A percentile compares a stretch with the other conserved stretches of the same genome.
Conservation (phyloP, 1,140 invertebrate genomes). For the Psilanteris sp. region DNA sequence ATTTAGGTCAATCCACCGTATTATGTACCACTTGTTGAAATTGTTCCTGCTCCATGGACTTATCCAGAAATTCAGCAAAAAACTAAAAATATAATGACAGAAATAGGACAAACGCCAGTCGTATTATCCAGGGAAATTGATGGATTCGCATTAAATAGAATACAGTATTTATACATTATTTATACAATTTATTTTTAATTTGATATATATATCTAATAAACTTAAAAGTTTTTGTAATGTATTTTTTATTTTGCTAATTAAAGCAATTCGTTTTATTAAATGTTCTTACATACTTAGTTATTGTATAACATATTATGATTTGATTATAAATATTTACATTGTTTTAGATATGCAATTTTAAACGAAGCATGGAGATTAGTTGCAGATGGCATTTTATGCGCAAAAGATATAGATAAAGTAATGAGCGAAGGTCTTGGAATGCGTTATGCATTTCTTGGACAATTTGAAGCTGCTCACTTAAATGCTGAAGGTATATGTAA, state of each 20-base stretch:
- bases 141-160: constrained; percentile 95
- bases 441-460: constrained; percentile 96
- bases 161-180: constrained; percentile 86
- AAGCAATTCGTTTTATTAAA: constrained; percentile 6
- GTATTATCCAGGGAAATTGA: constrained; percentile 91
- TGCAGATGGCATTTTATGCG: constrained; percentile 89
- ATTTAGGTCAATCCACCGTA: constrained; percentile 95
- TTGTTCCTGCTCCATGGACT: constrained; percentile 96
- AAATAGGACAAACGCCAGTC: constrained; percentile 95
- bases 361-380: constrained; percentile 96
- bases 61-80: constrained; percentile 84
- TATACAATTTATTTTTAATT: too few species aligned
- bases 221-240: too few species aligned
- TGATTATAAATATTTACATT: too few species aligned
- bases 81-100: constrained; percentile 88
- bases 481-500: constrained; percentile 97
- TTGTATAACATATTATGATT: too few species aligned
- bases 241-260: too few species aligned
- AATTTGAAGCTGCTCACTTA: constrained; percentile 95
- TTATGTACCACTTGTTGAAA: constrained; percentile 95
- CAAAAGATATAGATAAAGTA: constrained; percentile 94
- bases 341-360: constrained; percentile 92
- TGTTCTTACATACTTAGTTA: too few species aligned
- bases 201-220: too few species aligned
- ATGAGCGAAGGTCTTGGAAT: constrained; percentile 97